Base-by-base conservation (phyloP, 2,888 invertebrate genomes). In the Dicyrtomina minuta region DNA sequence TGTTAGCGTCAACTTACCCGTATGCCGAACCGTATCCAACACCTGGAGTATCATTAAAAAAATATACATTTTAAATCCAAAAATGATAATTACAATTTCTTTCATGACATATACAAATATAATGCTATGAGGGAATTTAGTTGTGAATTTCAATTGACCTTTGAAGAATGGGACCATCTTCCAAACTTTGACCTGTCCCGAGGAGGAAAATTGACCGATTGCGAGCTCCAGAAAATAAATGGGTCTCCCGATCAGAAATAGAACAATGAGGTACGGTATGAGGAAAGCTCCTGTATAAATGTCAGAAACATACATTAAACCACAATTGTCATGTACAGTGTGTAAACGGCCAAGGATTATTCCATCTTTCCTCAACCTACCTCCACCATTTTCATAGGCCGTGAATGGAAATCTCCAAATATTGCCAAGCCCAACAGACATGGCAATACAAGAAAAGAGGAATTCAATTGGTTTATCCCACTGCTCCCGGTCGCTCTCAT, bases 211-310 rank as follows among this genome's bases (percentile, higher is more conserved):
- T 81, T 94, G 93, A 13, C 93, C 93, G 12, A 93, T 81, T 1
- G 88, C 84, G 83, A 91, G 89, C 83, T 94, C 93, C 80, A 94
- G 83, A 80, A 90, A 92, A 81, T 93, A 93, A 83, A 93, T 86
- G 0, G 92, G 92, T 77, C 90, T 88, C 59, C 91, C 91, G 70
- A 89, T 86, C 55, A 89, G 79, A 26, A 88, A 80, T 22, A 89
- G 81, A 2, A 88, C 85, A 51, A 88, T 84, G 24, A 89, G 80
- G 76, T 89, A 89, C 0, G 89, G 89, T 71, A 88, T 87, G 27
- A 88, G 81, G 78, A 88, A 88, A 0, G 88, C 88, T 6, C 88
- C 88, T n/a, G n/a, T 39, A 20, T 6, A 59, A 41, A 56, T 12
- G 17, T 5, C 13, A 17, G 24, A 55, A 55, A 24, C 5, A 5